Conservation (phyloP, 2,113 vertebrate species). For the Leptobrachium leishanense region DNA sequence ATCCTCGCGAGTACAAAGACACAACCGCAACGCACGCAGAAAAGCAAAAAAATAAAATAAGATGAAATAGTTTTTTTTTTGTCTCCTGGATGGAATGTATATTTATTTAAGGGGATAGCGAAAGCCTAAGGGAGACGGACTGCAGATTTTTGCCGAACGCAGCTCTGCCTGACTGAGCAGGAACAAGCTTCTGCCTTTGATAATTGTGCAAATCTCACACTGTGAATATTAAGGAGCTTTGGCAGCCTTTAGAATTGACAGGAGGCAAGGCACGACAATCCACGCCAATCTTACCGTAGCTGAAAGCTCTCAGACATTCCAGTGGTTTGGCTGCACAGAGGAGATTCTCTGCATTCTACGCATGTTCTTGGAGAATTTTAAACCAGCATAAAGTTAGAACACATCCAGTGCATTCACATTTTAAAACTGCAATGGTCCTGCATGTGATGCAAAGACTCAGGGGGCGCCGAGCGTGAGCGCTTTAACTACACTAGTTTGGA, state of each 20-base stretch:
- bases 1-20: background rate
- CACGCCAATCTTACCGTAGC: slow-evolving; percentile 49
- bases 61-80: background rate
- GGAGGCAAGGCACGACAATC: slow-evolving; percentile 51
- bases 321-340: background rate
- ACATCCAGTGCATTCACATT: no score
- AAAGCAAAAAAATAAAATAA: background rate
- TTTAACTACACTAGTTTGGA: no score
- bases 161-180: slow-evolving; percentile 46
- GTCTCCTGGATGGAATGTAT: slow-evolving; percentile 15
- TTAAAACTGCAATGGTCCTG: no score
- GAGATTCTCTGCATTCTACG: background rate
- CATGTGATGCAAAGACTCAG: no score
- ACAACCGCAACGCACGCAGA: background rate
- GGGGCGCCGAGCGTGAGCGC: no score
- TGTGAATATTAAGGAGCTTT: slow-evolving; percentile 59
- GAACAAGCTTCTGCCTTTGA: slow-evolving; percentile 56
- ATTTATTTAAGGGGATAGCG: slow-evolving; percentile 48
- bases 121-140: slow-evolving; percentile 28
- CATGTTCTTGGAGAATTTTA: slow-evolving; percentile 43
- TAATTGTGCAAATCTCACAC: slow-evolving; percentile 50
- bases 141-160: slow-evolving; percentile 48
- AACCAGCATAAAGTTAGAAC: background rate
- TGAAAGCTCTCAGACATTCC: slow-evolving; percentile 26
- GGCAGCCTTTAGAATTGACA: slow-evolving; percentile 45